phyloP scores from a whole-genome alignment of 2,797 vertebrate species.

The Peromyscus melanophrys region DNA sequence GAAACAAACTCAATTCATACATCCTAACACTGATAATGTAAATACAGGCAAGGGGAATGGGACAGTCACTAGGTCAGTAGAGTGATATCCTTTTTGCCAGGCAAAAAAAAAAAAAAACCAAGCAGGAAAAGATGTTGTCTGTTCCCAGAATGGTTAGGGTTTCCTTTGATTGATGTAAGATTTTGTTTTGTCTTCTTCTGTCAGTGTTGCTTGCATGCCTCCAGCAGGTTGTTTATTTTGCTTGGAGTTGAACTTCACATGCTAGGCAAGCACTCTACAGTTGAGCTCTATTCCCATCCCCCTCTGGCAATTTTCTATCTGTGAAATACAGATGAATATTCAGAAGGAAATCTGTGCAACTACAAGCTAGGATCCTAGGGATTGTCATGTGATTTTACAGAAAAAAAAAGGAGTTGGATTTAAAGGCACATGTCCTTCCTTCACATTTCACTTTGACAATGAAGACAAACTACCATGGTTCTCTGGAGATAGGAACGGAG shows the following conservation, averaged over 20 bases:
- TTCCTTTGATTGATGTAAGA: neutral
- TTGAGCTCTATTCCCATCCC: neutral
- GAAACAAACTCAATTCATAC: conserved; percentile 78
- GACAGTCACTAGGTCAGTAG: neutral
- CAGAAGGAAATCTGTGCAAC: neutral
- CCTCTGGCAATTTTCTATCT: conserved; percentile 15
- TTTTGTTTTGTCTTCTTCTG: neutral
- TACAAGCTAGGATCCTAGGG: conserved; percentile 1
- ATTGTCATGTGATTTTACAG: neutral
- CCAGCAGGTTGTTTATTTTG: neutral
- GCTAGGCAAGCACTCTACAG: neutral
- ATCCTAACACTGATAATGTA: conserved; percentile 34
- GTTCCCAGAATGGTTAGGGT: neutral
- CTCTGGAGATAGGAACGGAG: neutral
- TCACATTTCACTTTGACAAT: neutral
- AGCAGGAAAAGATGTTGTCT: neutral
- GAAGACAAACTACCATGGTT: neutral
- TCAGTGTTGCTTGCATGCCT: neutral
- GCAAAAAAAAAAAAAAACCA: neutral
- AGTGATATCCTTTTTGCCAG: neutral
- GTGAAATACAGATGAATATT: conserved; percentile 53
- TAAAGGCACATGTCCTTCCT: neutral
- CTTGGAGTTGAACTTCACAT: neutral
- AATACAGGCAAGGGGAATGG: neutral
- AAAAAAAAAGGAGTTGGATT: neutral